phyloP scores from a whole-genome alignment of 2,797 vertebrate genomes.

The Fistularia commersonii region DNA sequence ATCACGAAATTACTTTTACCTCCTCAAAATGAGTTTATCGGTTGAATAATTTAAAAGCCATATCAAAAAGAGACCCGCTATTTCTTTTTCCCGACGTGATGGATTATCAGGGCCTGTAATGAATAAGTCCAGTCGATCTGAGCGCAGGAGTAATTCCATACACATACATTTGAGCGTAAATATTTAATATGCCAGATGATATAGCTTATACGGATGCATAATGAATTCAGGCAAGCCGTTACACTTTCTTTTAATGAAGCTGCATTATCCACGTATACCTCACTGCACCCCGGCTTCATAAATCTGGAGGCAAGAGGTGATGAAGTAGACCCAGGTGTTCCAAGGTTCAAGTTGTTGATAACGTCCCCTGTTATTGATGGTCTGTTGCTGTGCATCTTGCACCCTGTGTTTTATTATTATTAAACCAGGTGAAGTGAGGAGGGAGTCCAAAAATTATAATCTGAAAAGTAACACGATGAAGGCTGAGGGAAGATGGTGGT shows the following conservation, averaged over 20 bases:
- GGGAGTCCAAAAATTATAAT: slow-evolving; percentile 29
- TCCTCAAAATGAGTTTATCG: no score
- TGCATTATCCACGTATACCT: slow-evolving; percentile 50
- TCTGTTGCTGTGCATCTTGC: slow-evolving; percentile 49
- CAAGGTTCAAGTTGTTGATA: slow-evolving; percentile 59
- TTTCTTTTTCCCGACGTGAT: slow-evolving; percentile 12
- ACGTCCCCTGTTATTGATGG: slow-evolving; percentile 67
- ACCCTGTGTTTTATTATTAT: slow-evolving; percentile 55
- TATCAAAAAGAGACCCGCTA: slow-evolving; percentile 10
- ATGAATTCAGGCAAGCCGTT: slow-evolving; percentile 40
- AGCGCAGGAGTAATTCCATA: slow-evolving; percentile 18
- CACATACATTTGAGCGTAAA: slow-evolving; percentile 39
- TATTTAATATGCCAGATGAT: slow-evolving; percentile 57
- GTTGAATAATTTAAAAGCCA: not conserved
- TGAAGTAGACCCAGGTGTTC: slow-evolving; percentile 76
- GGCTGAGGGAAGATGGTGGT: no score
- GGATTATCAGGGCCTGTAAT: slow-evolving; percentile 19
- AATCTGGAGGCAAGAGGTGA: slow-evolving; percentile 63
- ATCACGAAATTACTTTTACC: no score
- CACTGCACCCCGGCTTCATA: slow-evolving; percentile 50
- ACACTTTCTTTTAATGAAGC: slow-evolving; percentile 62
- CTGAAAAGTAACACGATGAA: slow-evolving; percentile 6
- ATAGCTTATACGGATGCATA: slow-evolving; percentile 44
- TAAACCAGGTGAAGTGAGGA: slow-evolving; percentile 33
- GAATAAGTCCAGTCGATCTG: slow-evolving; percentile 13